Evolutionary conservation across 2,797 vertebrate species (phyloP).

Genomic region (Tadarida brasiliensis): DNA sequence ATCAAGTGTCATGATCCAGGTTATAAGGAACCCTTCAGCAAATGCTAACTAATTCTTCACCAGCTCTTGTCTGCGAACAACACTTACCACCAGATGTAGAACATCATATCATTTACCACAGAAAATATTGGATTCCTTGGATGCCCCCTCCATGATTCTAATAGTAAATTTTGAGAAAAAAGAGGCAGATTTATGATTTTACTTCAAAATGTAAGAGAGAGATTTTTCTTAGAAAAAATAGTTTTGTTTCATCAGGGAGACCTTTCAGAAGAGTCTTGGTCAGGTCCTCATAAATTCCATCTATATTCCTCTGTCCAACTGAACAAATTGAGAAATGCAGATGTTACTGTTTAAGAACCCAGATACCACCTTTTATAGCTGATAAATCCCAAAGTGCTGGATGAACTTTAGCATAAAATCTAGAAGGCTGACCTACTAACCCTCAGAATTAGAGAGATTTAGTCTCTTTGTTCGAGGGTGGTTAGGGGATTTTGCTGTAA

Average conservation of each 20-base stretch:
- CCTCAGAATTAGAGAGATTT: neutral
- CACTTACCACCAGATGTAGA: neutral
- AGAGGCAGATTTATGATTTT: neutral
- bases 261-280: neutral
- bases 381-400: neutral
- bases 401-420: neutral
- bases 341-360: neutral
- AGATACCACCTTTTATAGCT: neutral
- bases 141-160: neutral
- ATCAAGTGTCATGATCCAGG: neutral
- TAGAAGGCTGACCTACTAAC: neutral
- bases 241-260: neutral
- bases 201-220: neutral
- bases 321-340: neutral
- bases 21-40: neutral
- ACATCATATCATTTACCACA: neutral
- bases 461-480: no score
- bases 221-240: neutral
- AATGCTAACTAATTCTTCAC: neutral
- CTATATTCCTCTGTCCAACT: neutral
- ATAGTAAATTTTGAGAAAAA: neutral
- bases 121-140: neutral
- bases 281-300: neutral
- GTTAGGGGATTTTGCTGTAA: rapidly evolving
- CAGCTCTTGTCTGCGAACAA: neutral